Evolutionary conservation across 1,140 invertebrate species (phyloP).

Genomic region (Anastrepha obliqua): DNA sequence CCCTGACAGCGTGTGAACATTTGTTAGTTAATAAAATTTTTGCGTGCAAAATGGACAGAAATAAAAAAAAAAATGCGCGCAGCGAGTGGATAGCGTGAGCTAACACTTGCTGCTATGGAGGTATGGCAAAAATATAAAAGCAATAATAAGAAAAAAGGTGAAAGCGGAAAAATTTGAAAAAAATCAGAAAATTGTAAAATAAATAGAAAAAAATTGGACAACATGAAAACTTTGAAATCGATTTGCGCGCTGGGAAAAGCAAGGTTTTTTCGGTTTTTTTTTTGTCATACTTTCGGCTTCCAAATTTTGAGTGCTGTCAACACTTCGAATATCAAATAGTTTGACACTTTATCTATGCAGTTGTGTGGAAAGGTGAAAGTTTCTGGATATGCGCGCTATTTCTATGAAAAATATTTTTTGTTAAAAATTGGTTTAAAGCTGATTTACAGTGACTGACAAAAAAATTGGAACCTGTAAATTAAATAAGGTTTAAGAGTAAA

Average conservation of each 20-base stretch:
- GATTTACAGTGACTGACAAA: no score
- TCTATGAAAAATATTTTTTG: no score
- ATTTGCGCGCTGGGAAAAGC: neutral
- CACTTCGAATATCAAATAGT: slow-evolving; percentile 26
- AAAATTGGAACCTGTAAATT: no score
- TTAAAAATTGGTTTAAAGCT: neutral
- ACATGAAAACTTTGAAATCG: slow-evolving; percentile 2
- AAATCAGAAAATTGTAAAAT: neutral
- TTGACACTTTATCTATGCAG: neutral
- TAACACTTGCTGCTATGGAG: neutral
- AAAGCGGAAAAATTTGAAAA: neutral
- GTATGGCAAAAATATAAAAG: neutral
- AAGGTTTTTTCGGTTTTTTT: neutral
- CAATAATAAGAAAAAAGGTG: neutral
- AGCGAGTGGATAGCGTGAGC: neutral
- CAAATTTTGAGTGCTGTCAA: slow-evolving; percentile 44
- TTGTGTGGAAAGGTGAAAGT: neutral
- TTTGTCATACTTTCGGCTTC: neutral
- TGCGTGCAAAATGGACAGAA: slow-evolving; percentile 23
- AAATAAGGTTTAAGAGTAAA: no score
- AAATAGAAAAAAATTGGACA: neutral
- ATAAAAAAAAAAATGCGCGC: neutral
- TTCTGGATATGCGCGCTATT: no score
- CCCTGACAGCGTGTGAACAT: slow-evolving; percentile 44
- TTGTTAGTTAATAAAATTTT: slow-evolving; percentile 50